A percentile compares a stretch with the other conserved stretches of the same genome.
Evolutionary conservation across 2,888 invertebrate genomes (phyloP).

Genomic region (Ennomos quercinarius): DNA sequence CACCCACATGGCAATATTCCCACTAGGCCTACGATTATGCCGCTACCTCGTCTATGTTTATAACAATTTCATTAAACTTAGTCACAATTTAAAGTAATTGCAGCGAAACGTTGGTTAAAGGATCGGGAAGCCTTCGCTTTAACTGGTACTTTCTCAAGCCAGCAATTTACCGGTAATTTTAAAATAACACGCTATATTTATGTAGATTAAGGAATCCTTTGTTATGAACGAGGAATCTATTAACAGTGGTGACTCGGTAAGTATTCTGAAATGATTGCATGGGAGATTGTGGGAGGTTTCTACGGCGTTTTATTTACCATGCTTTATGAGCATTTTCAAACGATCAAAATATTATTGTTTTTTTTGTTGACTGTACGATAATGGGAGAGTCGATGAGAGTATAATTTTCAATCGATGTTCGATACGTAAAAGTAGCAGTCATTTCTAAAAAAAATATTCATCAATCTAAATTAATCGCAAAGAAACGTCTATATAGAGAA

Average conservation of each 20-base stretch:
- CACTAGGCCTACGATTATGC: slow-evolving; percentile 61
- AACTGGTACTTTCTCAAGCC: slow-evolving; percentile 51
- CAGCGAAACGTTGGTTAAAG: slow-evolving; percentile 47
- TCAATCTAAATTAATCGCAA: too few species aligned
- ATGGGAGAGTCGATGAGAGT: too few species aligned
- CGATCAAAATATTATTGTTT: background rate
- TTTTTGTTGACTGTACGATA: background rate
- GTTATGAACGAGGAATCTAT: slow-evolving; percentile 36
- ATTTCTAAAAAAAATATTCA: too few species aligned
- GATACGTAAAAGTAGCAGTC: too few species aligned
- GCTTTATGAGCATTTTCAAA: background rate
- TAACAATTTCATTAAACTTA: slow-evolving; percentile 70
- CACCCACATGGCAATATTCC: slow-evolving; percentile 62
- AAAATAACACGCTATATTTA: slow-evolving; percentile 46
- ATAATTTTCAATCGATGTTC: too few species aligned
- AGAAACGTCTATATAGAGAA: too few species aligned
- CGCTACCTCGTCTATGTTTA: slow-evolving; percentile 58
- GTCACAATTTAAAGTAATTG: slow-evolving; percentile 59
- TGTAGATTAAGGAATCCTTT: slow-evolving; percentile 40
- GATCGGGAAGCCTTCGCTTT: slow-evolving; percentile 55
- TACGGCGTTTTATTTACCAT: slow-evolving; percentile 5
- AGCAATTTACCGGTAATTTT: slow-evolving; percentile 53
- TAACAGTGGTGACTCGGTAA: slow-evolving; percentile 39
- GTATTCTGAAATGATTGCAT: slow-evolving; percentile 36
- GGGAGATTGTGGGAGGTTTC: slow-evolving; percentile 19